Base-by-base conservation (phyloP, 2,113 vertebrate genomes). In the Myxocyprinus asiaticus region DNA sequence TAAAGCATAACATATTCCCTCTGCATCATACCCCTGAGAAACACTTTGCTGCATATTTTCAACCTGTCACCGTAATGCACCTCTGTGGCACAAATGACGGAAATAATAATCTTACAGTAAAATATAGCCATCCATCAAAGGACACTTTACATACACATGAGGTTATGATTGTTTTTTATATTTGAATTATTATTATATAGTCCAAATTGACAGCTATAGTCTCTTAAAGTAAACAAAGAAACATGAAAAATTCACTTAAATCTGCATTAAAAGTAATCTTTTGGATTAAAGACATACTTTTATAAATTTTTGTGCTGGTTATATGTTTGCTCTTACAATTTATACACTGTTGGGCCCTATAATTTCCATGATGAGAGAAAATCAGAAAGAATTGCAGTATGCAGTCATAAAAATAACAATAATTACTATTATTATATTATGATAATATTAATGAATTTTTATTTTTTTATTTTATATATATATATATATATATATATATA, bases 101-200 rank as follows among this genome's bases (percentile, higher is more conserved):
- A 80, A 77, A 83, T 77, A 73, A 55, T 58, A 33, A 77, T 69
- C 61, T 76, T 76, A 65, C 62, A 48, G 56, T 80, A 80, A 76
- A 56, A 64, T 59, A 43, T 66, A 83, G 73, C 69, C 69, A 73
- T 77, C 73, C 58, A 45, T 65, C 68, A 76, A 53, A 80, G 12
- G 59, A 76, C 33, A 33, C 63, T 77, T 58, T 66, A 65, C 62
- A 51, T 22, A 64, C 47, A n/a, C 22, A 9, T 33, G 22, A 61
- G 56, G 17, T 59, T 72, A 75, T 67, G 45, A 61, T 59, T 61
- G 17, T 59, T 75, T 53, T 81, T 81, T 81, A 56, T 5, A 43
- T 53, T 55, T 65, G 14, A 65, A 45, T 7, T 65, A 76, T 65
- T 76, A 63, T 8, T 22, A 15, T 63, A 33, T 33, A 33, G 22